Base-by-base conservation (phyloP, 2,888 invertebrate genomes). In the Andrena hattorfiana region DNA sequence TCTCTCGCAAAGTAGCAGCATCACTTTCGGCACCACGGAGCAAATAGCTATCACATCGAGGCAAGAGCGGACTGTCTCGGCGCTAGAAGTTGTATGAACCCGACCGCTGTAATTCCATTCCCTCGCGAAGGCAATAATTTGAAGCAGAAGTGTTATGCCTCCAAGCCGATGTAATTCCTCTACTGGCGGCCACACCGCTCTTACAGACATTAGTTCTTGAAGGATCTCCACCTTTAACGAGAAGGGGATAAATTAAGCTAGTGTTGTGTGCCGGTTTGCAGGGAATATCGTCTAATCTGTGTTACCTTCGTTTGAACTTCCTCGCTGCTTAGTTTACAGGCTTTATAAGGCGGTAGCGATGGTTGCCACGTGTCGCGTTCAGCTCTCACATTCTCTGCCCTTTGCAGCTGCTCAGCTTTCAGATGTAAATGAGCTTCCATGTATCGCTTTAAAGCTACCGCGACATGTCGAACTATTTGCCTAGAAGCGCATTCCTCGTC, bases 21-120 rank as follows among this genome's bases (percentile, higher is more conserved):
- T 97, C 0, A 96, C 98, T 81, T 97, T 96, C 5, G 99, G 98
- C 92, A 98, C 96, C 23, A 99, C 97, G 81, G 98, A 97, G 92
- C 98, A 98, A 56, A 99, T 97, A 0, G 97, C 97, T 59, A 99
- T 95, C 51, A 98, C 98, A 94, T 99, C 99, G 79, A 98, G 94
- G 2, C 97, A 97, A 70, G 97, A 97, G 54, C 97, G 95, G 2
- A 98, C 97, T 0, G 97, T 97, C 94, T 98, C 98, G 4, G 97
- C 96, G 87, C 97, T 96, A 85, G 90, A 94, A 89, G 92, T 89
- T 68, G 93, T 89, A 79, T 93, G 92, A 49, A 92, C 90, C 54
- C 91, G 91, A 89, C 98, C 98, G 87, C 97, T 97, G 92, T 97
- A 98, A 94, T 97, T 98, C 98, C 99, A 99, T 90, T 98, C 98